Evolutionary conservation across 1,140 invertebrate species (phyloP), one percentile per base, ranked within the genome.

Genomic region (Leptonema lineaticorne): DNA sequence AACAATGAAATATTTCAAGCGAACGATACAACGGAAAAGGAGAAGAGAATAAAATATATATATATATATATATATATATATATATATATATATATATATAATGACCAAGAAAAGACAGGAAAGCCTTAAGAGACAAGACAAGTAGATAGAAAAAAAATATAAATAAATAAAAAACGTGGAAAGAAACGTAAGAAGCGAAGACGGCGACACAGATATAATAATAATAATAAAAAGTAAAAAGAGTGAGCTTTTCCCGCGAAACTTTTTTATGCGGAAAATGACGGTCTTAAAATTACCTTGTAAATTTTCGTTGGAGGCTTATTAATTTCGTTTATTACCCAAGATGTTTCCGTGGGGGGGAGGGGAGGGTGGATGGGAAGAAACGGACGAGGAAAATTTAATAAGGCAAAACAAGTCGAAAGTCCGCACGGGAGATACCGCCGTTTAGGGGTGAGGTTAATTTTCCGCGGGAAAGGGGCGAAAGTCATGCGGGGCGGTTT

Each of bases 251-350:
- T 50, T 64, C 45, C 41, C 16, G 24, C 16, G 27, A 29, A 50
- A 50, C 30, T 16, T 50, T 50, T 41, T 30, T 28, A 27, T 5
- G 62, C 62, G 62, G 45, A 64, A 64, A 64, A 64, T 50, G 45
- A 50, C 37, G 45, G 62, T 64, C 24, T 64, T 26, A 50, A 64
- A 64, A 64, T 64, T 64, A 64, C 45, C 41, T 64, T 28, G 26
- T 53, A 50, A 64, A 64, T 64, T 64, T 64, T 64, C 30, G 62
- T 48, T 26, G 33, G 45, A 50, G 45, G 62, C 62, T 64, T 64
- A 64, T 64, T 64, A 64, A 64, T 64, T 64, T 64, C 62, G 62
- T 64, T 64, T 64, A 64, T 64, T 50, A 64, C 46, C n/a, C 20
- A 50, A 64, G 50, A 64, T 29, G 62, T 64, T 46, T 8, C 8